Percentiles rank a stretch among this genome's conserved stretches.
phyloP scores from a whole-genome alignment of 2,888 invertebrate genomes.

The Sphaerophoria rueppellii region DNA sequence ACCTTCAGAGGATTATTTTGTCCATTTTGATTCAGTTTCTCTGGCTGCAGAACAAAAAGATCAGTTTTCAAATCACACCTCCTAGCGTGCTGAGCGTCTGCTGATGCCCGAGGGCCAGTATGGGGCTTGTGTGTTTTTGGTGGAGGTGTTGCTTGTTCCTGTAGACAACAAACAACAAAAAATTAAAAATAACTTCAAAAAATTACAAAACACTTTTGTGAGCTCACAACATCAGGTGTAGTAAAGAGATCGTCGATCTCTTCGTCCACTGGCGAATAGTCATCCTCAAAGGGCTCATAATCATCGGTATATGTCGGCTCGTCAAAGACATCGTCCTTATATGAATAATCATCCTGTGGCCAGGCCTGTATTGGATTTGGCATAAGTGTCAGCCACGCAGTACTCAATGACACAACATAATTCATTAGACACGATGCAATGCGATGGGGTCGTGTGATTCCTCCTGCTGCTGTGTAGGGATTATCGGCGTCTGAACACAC shows the following conservation, averaged over 20 bases:
- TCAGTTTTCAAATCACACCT: slow-evolving; percentile 95
- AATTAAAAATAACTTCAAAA: not conserved
- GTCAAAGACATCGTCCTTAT: slow-evolving; percentile 79
- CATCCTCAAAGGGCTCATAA: slow-evolving; percentile 80
- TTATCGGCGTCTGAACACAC: slow-evolving; percentile 89
- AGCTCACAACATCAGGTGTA: slow-evolving; percentile 80
- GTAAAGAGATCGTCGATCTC: slow-evolving; percentile 81
- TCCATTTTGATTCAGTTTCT: slow-evolving; percentile 89
- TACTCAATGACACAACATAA: slow-evolving; percentile 79
- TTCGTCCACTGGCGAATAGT: slow-evolving; percentile 80
- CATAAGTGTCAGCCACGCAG: slow-evolving; percentile 80
- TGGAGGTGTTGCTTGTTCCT: slow-evolving; percentile 80
- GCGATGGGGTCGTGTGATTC: slow-evolving; percentile 77
- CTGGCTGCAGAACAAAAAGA: slow-evolving; percentile 92
- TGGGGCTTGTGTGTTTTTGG: slow-evolving; percentile 79
- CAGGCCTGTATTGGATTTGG: slow-evolving; percentile 79
- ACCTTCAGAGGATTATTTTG: slow-evolving; percentile 91
- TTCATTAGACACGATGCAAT: slow-evolving; percentile 79
- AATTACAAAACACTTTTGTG: not conserved
- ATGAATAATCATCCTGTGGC: slow-evolving; percentile 81
- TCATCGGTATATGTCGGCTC: slow-evolving; percentile 81
- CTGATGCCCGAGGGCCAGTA: slow-evolving; percentile 81
- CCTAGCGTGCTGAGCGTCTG: slow-evolving; percentile 85
- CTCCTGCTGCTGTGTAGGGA: slow-evolving; percentile 81
- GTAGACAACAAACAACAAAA: not conserved